Evolutionary conservation across 1,140 invertebrate genomes (phyloP).

Genomic region (Lineus longissimus): DNA sequence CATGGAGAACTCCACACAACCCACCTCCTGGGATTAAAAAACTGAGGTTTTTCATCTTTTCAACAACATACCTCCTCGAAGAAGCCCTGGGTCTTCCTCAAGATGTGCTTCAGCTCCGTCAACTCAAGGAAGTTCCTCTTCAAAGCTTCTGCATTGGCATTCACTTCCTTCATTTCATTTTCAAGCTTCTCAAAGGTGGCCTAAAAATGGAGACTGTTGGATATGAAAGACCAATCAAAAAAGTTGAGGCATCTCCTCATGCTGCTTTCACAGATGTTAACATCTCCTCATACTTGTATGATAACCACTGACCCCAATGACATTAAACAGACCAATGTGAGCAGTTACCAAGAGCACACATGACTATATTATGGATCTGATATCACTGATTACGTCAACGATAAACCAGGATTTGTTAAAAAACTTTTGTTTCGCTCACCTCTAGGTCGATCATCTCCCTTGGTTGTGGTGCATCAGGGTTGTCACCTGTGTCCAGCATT

Average conservation of each 20-base stretch:
- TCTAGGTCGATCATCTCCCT: slow-evolving; percentile 95
- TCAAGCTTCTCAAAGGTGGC: slow-evolving; percentile 53
- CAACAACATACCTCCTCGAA: slow-evolving; percentile 85
- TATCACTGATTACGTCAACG: no score
- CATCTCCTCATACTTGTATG: no score
- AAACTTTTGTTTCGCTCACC: slow-evolving; percentile 56
- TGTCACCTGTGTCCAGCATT: slow-evolving; percentile 87
- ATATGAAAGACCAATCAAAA: no score
- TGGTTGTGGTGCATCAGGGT: slow-evolving; percentile 90
- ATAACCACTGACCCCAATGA: no score
- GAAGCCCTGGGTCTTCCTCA: slow-evolving; percentile 91
- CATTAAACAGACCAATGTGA: no score
- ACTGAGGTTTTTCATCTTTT: no score
- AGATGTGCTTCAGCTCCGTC: slow-evolving; percentile 87
- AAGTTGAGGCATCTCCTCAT: slow-evolving; percentile 72
- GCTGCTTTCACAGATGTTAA: slow-evolving; percentile 92
- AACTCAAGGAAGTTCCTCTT: slow-evolving; percentile 93
- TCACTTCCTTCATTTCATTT: slow-evolving; percentile 61
- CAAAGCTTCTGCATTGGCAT: slow-evolving; percentile 87
- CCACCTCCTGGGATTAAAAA: no score
- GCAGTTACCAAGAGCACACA: no score
- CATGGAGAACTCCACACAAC: no score
- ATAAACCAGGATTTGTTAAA: no score
- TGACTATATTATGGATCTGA: no score
- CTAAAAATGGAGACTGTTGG: slow-evolving; percentile 49